A percentile compares a stretch with the other conserved stretches of the same genome.
Conservation (phyloP, 2,797 vertebrate genomes). For the Molossus molossus region DNA sequence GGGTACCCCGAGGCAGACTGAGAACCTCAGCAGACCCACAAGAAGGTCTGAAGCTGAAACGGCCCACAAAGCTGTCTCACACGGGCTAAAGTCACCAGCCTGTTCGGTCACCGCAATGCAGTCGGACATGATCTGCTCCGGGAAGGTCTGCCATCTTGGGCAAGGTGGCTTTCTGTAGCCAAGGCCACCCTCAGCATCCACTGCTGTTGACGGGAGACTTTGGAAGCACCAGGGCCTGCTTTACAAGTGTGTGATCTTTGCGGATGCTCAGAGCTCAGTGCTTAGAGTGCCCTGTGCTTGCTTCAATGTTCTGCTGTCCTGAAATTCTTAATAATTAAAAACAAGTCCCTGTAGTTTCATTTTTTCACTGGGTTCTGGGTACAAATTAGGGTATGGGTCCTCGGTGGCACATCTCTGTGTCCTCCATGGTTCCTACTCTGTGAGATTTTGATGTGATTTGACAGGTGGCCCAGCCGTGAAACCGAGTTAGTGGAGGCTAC, state of each 20-base stretch:
- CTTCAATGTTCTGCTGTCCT: background rate
- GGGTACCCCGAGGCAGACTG: background rate
- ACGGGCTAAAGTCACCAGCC: background rate
- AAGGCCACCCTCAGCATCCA: background rate
- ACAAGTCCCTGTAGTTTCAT: background rate
- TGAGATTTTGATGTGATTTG: background rate
- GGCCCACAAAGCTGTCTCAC: background rate
- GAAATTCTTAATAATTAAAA: background rate
- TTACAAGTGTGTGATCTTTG: no score
- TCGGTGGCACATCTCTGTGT: no score
- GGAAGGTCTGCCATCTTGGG: background rate
- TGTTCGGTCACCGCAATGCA: background rate
- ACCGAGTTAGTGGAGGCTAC: background rate
- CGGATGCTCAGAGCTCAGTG: fast-evolving
- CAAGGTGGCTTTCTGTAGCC: fast-evolving
- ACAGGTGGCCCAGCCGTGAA: background rate
- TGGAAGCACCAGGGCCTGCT: background rate
- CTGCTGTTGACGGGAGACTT: background rate
- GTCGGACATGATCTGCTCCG: background rate
- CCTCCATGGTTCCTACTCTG: fast-evolving
- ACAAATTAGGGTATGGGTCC: background rate
- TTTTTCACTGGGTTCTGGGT: background rate
- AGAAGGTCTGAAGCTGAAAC: background rate
- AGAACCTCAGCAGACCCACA: background rate
- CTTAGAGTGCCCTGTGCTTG: background rate